Percentiles rank a stretch among this genome's conserved stretches.
phyloP scores from a whole-genome alignment of 2,113 vertebrate species.

The Gallinago jamesoni region DNA sequence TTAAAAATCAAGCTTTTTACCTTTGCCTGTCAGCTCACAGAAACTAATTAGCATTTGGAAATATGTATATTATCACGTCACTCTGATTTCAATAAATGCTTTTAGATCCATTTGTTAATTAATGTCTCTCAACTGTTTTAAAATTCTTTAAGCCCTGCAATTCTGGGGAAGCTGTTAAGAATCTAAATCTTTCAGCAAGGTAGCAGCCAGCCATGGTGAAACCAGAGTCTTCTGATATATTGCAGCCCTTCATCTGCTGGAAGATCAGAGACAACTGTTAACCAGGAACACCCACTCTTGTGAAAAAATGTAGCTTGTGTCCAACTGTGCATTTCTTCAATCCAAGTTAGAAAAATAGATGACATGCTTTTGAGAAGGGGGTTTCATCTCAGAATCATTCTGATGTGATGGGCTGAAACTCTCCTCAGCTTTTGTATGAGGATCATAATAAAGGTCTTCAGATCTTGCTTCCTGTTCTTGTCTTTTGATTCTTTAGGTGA shows the following conservation, averaged over 20 bases:
- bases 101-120: not conserved
- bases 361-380: not conserved
- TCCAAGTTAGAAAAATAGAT: not conserved
- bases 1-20: not conserved
- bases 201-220: not conserved
- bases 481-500: not conserved
- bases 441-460: not conserved
- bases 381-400: not conserved
- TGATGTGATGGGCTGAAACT: not conserved
- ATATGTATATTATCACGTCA: not conserved
- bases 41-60: not conserved
- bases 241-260: not conserved
- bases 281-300: not conserved
- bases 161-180: not conserved
- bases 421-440: not conserved
- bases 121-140: not conserved
- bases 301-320: not conserved
- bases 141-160: not conserved
- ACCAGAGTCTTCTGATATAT: not conserved
- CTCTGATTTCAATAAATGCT: not conserved
- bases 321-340: not conserved
- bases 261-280: not conserved
- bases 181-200: not conserved
- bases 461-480: not conserved
- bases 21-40: not conserved